A percentile compares a stretch with the other conserved stretches of the same genome.
Conservation (phyloP, 2,797 vertebrate genomes). For the Pogoniulus pusillus region DNA sequence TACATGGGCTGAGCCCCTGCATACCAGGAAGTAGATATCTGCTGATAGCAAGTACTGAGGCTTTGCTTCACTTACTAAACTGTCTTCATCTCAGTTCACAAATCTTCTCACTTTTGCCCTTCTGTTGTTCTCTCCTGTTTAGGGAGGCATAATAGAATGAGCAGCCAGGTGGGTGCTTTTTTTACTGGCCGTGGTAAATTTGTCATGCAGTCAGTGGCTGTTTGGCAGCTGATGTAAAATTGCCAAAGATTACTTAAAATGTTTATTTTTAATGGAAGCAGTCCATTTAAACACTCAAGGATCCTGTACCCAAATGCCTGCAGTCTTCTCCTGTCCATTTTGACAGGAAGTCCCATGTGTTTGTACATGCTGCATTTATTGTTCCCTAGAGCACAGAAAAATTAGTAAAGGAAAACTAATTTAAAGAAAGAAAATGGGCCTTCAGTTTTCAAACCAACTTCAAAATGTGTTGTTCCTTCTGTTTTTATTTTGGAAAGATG, state of each 20-base stretch:
- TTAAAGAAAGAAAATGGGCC: background rate
- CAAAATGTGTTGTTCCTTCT: background rate
- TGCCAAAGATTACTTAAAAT: background rate
- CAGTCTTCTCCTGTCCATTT: background rate
- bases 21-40: background rate
- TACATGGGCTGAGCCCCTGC: rapidly evolving
- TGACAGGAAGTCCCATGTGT: background rate
- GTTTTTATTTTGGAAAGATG: background rate
- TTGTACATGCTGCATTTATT: conserved; percentile 12
- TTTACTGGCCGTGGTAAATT: background rate
- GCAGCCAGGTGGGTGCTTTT: background rate
- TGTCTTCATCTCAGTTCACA: background rate
- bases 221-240: conserved; percentile 2
- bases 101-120: background rate
- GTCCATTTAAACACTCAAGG: background rate
- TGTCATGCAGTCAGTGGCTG: rapidly evolving
- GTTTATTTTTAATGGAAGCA: background rate
- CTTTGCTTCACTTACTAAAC: background rate
- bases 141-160: background rate
- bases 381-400: conserved; percentile 6
- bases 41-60: background rate
- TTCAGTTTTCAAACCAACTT: background rate
- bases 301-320: background rate
- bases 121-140: background rate
- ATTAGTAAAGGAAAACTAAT: conserved; percentile 30